These are phyloP conservation scores for Brachymystax lenok DNA, from an alignment of 2,797 vertebrate genomes.

Conservation along the genomic window DNA sequence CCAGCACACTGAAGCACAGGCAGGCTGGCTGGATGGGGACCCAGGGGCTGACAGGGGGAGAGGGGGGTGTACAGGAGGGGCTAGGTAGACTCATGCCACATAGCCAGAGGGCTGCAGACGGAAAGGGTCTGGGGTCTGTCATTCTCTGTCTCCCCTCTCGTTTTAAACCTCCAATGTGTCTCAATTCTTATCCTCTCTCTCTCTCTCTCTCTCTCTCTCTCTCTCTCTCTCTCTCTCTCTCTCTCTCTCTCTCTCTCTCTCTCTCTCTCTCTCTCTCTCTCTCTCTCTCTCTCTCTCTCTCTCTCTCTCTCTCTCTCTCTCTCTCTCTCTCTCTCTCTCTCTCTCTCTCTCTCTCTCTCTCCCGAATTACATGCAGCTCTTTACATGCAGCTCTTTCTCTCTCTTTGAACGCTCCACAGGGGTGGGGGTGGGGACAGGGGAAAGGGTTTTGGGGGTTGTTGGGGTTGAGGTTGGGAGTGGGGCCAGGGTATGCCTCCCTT, in stretches of 20 bases:
- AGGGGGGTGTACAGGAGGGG: conserved; percentile 57
- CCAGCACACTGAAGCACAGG: conserved; percentile 46
- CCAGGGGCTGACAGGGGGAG: conserved; percentile 60
- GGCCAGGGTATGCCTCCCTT: background rate
- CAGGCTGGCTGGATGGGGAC: conserved; percentile 34
- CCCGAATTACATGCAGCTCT: conserved; percentile 31
- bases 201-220: too few relatives aligned
- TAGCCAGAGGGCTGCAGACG: conserved; percentile 55
- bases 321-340: too few relatives aligned
- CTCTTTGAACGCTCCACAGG: conserved; percentile 65
- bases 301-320: conserved; percentile 28
- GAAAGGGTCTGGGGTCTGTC: conserved; percentile 28
- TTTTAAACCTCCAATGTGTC: background rate
- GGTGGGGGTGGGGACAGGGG: conserved; percentile 42
- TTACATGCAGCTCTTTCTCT: too few relatives aligned
- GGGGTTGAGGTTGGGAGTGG: conserved; percentile 1
- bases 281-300: too few relatives aligned
- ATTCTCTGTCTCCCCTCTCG: background rate
- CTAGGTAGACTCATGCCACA: conserved; percentile 51
- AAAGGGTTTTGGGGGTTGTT: conserved; percentile 40
- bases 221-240: too few relatives aligned
- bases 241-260: too few relatives aligned
- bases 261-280: too few relatives aligned
- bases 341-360: too few relatives aligned
- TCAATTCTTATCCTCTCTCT: too few relatives aligned